These are phyloP conservation scores for Hydrocynus forskahlii DNA, from an alignment of 2,797 vertebrate genomes.

Conservation along the genomic window DNA sequence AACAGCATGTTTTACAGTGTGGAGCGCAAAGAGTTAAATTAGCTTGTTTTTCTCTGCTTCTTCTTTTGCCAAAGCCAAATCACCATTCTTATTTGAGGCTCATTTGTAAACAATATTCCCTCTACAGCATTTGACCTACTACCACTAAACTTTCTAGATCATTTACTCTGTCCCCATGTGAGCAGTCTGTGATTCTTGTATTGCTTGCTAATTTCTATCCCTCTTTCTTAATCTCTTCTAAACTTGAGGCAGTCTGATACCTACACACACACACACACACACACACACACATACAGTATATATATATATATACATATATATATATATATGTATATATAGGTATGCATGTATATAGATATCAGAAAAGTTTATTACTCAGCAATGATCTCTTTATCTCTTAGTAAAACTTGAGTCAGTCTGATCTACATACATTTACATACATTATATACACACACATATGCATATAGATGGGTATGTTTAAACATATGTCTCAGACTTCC, in stretches of 20 bases:
- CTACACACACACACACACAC: too few relatives aligned
- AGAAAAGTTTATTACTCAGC: too few relatives aligned
- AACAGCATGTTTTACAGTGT: too few relatives aligned
- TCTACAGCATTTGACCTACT: conserved; percentile 9
- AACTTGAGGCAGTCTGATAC: not conserved
- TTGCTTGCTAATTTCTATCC: not conserved
- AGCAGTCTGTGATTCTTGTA: not conserved
- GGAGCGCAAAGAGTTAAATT: not conserved
- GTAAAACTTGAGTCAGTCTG: not conserved
- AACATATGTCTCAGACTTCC: too few relatives aligned
- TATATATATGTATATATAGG: too few relatives aligned
- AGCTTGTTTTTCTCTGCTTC: conserved; percentile 7
- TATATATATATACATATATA: too few relatives aligned
- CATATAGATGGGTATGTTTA: too few relatives aligned
- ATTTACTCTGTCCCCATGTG: conserved; percentile 3
- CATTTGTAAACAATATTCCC: not conserved
- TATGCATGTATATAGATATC: too few relatives aligned
- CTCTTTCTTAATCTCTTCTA: not conserved
- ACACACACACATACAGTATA: too few relatives aligned
- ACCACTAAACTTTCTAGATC: conserved; percentile 7
- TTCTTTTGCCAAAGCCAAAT: not conserved
- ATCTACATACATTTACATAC: too few relatives aligned
- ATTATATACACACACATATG: too few relatives aligned
- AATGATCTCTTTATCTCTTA: too few relatives aligned
- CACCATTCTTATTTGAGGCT: not conserved